Conservation (phyloP, 2,888 invertebrate genomes). For the Macrophya annulata region DNA sequence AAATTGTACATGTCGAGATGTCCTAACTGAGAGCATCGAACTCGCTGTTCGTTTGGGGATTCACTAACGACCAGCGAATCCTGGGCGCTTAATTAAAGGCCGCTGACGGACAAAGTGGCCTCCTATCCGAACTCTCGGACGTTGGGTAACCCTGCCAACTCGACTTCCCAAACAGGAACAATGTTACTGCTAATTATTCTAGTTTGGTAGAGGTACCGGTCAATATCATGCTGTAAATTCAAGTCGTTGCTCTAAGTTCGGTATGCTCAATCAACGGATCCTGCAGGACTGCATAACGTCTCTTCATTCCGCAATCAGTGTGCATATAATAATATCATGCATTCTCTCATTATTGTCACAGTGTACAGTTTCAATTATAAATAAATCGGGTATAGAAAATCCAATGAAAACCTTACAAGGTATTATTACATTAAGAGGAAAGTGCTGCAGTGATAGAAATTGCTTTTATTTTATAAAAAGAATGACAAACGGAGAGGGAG, state of each 20-base stretch:
- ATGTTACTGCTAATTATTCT: conserved; percentile 49
- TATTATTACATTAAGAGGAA: background rate
- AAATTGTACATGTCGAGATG: background rate
- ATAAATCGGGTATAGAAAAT: background rate
- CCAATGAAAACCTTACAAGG: background rate
- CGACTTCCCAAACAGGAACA: conserved; percentile 48
- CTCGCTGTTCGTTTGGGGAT: conserved; percentile 1
- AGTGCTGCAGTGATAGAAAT: too few species aligned
- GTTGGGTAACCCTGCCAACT: conserved; percentile 39
- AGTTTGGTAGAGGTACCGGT: conserved; percentile 20
- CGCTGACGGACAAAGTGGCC: conserved; percentile 49
- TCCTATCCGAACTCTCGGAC: conserved; percentile 51
- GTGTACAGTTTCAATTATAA: background rate
- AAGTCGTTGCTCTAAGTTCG: background rate
- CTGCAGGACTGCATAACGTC: background rate
- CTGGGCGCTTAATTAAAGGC: conserved; percentile 45
- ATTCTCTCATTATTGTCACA: too few species aligned
- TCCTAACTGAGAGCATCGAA: conserved; percentile 17
- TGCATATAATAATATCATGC: background rate
- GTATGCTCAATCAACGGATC: conserved; percentile 10
- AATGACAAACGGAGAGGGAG: background rate
- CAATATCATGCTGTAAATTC: background rate
- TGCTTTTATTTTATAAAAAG: too few species aligned
- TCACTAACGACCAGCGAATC: conserved; percentile 43
- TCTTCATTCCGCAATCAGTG: background rate